Base-by-base conservation (phyloP, 1,140 invertebrate species). In the Drosophila nigromelanica region DNA sequence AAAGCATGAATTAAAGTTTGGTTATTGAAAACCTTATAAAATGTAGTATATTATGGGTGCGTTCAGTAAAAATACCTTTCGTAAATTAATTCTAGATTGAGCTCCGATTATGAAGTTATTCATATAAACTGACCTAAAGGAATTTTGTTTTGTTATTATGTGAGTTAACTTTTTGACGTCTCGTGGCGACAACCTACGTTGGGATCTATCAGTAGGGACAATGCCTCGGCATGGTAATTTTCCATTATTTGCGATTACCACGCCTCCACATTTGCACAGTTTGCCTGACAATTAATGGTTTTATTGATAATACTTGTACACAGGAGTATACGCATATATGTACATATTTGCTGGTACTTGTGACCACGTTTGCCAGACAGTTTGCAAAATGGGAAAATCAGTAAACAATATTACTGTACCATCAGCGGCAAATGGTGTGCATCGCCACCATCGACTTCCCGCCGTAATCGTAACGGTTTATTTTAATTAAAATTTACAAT, bases 401-500 rank as follows among this genome's bases (percentile, higher is more conserved):
- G 81, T 69, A 86, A 86, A 86, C 66, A 78, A 80, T 85, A 87
- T 86, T 86, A 86, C 82, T 74, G 80, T 73, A 40, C 56, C 64
- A 74, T 68, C 81, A 77, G 73, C 35, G 39, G 62, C 69, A 71
- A 48, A 56, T 21, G 24, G 45, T 24, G 30, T 10, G n/a, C 11
- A 5, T 30, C 35, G 21, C 12, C 15, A 50, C 8, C 12, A n/a
- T 48, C 39, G 39, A 43, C 40, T 60, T 48, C 18, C 50, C 47
- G 45, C 56, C 67, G 73, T 73, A 80, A 70, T 89, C 78, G 72
- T 70, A 80, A 77, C 70, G 76, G 85, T 89, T 89, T 89, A 83
- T 89, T 89, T 89, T 83, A 89, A 89, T 89, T 89, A 89, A 89
- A 89, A 89, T 89, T 89, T 89, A 83, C 83, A 89, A 89, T 89